Conservation (phyloP, 1,140 invertebrate genomes). For the Lordiphosa mommai region DNA sequence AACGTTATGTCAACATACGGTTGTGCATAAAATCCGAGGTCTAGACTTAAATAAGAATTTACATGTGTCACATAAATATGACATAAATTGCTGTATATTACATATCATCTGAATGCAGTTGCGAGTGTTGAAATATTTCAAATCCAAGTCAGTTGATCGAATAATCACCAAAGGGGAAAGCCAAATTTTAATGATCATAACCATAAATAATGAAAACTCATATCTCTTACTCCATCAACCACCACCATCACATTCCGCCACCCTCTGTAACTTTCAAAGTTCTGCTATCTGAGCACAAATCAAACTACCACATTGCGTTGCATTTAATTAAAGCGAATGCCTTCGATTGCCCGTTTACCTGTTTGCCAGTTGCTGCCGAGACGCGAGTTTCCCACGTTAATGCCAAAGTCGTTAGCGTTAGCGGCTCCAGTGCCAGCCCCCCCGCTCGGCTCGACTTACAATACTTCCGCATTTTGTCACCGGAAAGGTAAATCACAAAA, state of each 20-base stretch:
- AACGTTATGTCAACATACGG: no score
- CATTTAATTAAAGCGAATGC: conserved; percentile 63
- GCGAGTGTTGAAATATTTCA: no score
- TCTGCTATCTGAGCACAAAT: conserved; percentile 42
- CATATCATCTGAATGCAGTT: no score
- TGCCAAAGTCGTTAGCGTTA: conserved; percentile 55
- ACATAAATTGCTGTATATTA: no score
- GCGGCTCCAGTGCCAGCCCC: conserved; percentile 9
- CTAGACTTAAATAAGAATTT: no score
- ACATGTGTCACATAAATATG: no score
- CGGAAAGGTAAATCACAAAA: conserved; percentile 73
- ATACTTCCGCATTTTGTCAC: conserved; percentile 71
- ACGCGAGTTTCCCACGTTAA: conserved; percentile 59
- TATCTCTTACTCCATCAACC: conserved; percentile 12
- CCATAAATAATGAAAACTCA: neutral
- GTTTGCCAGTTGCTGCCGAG: conserved; percentile 48
- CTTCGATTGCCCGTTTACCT: conserved; percentile 22
- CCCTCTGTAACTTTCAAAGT: conserved; percentile 8
- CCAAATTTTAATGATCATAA: neutral
- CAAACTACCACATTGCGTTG: conserved; percentile 54
- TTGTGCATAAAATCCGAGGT: no score
- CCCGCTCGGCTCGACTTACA: conserved; percentile 41
- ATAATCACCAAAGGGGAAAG: no score
- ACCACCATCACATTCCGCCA: conserved; percentile 31
- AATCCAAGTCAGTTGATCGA: no score